phyloP scores from a whole-genome alignment of 1,140 invertebrate genomes.

The Sycobia sp. region DNA sequence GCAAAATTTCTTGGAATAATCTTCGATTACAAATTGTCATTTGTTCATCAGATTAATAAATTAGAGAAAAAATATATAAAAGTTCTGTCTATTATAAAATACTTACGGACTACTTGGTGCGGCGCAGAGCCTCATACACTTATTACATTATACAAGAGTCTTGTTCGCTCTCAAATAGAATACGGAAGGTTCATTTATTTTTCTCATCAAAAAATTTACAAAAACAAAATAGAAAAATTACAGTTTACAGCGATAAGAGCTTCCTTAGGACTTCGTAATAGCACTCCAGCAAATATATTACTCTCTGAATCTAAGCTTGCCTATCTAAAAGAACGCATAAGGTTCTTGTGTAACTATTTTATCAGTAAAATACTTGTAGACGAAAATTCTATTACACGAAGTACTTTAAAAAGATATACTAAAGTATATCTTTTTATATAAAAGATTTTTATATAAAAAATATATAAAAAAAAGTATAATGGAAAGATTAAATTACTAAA shows the following conservation, averaged over 20 bases:
- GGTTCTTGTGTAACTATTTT: too few relatives aligned
- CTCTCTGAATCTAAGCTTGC: slow-evolving; percentile 20
- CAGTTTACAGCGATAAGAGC: slow-evolving; percentile 22
- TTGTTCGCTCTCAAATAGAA: slow-evolving; percentile 2
- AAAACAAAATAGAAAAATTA: slow-evolving; percentile 4
- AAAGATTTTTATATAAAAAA: too few relatives aligned
- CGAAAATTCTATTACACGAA: too few relatives aligned
- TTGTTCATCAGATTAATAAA: not conserved
- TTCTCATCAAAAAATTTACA: not conserved
- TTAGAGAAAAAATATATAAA: not conserved
- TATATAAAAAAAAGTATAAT: too few relatives aligned
- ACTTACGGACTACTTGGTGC: slow-evolving; percentile 14
- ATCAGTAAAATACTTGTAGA: too few relatives aligned
- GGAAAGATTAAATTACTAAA: too few relatives aligned
- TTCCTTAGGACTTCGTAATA: slow-evolving; percentile 6
- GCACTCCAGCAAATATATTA: slow-evolving; percentile 20
- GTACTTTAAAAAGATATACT: too few relatives aligned
- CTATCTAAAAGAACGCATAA: too few relatives aligned
- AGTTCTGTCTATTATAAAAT: slow-evolving; percentile 9
- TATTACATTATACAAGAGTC: not conserved
- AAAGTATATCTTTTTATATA: too few relatives aligned
- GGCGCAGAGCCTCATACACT: not conserved
- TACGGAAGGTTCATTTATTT: slow-evolving; percentile 6
- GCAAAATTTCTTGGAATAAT: too few relatives aligned
- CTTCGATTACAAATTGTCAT: not conserved